Evolutionary conservation across 2,113 vertebrate genomes (phyloP), one percentile per base, ranked within the genome.

Genomic region (Enhydra lutris): DNA sequence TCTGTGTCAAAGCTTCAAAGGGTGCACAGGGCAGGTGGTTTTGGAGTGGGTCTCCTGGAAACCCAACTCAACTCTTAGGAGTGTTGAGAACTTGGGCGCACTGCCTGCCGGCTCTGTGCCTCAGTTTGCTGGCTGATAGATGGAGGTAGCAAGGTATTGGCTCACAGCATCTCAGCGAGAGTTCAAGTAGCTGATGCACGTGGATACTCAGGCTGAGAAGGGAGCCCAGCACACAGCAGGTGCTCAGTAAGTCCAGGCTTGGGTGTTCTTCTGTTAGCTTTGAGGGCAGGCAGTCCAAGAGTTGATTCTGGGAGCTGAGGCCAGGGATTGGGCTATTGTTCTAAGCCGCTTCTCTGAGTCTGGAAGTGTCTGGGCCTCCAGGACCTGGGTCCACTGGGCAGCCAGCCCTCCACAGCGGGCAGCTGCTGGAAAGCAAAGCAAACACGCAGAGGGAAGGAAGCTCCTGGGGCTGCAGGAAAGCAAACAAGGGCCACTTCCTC

Each of bases 401-500:
- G 97, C 98, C 69, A 74, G 91, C 52, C 95, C 98, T 69, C 80
- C 99, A 97, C 98, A 99, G 99, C 99, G 98, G 99, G 99, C 96
- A 98, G 98, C 98, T 95, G 89, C 93, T 92, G 95, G 98, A 98
- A 99, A 99, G 97, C 98, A 98, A 98, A 98, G 98, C 98, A 99
- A 99, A 99, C 98, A 99, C 91, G 0, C 97, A 89, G 98, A 98
- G 98, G 78, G 98, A 98, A 99, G 99, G 98, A 98, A 98, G 99
- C 99, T 99, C 99, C 99, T 97, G 97, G 98, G 99, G 99, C 98
- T 98, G 94, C 95, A 82, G 98, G 98, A 99, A 98, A 99, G 99
- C 98, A 99, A 98, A 99, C 99, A 99, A 98, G 98, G 98, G 90
- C 97, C 96, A 91, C 99, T 99, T 99, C 98, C 98, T 98, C 98